Conservation (phyloP, 2,797 vertebrate species). For the Sciaenops ocellatus region DNA sequence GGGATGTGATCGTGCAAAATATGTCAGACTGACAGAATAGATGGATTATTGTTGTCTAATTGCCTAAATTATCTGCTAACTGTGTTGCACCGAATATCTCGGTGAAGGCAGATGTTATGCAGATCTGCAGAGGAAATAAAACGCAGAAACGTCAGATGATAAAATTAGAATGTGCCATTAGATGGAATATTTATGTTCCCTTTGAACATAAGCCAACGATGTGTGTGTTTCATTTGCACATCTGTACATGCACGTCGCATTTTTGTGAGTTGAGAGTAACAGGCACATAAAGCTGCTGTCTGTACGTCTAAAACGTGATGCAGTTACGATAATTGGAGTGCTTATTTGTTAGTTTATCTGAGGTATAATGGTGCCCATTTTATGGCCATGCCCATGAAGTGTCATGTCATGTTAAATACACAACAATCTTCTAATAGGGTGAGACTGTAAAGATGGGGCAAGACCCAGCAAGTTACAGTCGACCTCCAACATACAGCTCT, state of each 20-base stretch:
- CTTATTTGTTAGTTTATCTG: conserved; percentile 45
- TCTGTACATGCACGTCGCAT: conserved; percentile 28
- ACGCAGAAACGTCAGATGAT: conserved; percentile 44
- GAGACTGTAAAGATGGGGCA: conserved; percentile 28
- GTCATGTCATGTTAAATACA: conserved; percentile 43
- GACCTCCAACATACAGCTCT: conserved; percentile 25
- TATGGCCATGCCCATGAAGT: not conserved
- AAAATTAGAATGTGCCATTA: conserved; percentile 55
- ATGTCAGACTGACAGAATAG: conserved; percentile 40
- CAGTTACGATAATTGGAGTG: conserved; percentile 39
- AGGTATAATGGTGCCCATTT: conserved; percentile 34
- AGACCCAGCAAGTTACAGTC: conserved; percentile 29
- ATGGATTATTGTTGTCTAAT: conserved; percentile 62
- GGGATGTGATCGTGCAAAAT: conserved; percentile 50
- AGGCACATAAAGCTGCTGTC: conserved; percentile 33
- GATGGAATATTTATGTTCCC: conserved; percentile 59
- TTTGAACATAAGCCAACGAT: conserved; percentile 51
- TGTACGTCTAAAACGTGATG: conserved; percentile 29
- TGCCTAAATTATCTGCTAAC: conserved; percentile 51
- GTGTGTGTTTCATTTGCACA: conserved; percentile 40
- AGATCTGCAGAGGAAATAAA: conserved; percentile 42
- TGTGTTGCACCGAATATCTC: conserved; percentile 25
- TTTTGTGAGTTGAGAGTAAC: conserved; percentile 29
- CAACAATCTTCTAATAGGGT: conserved; percentile 25
- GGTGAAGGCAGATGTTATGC: conserved; percentile 57